Evolutionary conservation across 1,140 invertebrate species (phyloP).

Genomic region (Zaprionus vittiger): DNA sequence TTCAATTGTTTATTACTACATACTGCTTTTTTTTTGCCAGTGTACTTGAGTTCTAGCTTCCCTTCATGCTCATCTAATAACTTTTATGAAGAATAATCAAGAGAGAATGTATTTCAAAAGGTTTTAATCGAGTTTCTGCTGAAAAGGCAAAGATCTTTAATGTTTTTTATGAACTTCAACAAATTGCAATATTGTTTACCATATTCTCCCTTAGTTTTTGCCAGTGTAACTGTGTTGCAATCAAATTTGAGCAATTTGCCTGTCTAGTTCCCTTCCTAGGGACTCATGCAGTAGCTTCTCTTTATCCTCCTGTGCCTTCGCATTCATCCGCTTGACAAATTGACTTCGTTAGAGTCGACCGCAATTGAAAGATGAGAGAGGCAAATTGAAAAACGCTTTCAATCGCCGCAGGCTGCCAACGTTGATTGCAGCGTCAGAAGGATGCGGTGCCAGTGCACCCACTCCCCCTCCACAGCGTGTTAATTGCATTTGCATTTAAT

Average conservation of each 20-base stretch:
- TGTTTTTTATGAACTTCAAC: no score
- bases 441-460: slow-evolving; percentile 5
- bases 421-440: slow-evolving; percentile 51
- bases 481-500: slow-evolving; percentile 63
- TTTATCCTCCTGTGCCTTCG: slow-evolving; percentile 12
- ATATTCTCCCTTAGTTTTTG: neutral
- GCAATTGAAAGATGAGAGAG: slow-evolving; percentile 60
- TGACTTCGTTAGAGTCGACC: slow-evolving; percentile 68
- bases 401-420: slow-evolving; percentile 48
- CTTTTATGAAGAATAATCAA: neutral
- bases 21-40: neutral
- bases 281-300: neutral
- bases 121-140: no score
- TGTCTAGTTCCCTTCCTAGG: neutral
- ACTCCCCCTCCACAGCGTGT: slow-evolving; percentile 32
- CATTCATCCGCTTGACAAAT: slow-evolving; percentile 68
- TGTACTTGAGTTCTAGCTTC: neutral
- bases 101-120: no score
- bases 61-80: neutral
- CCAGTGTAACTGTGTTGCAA: neutral
- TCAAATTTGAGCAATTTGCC: neutral
- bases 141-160: no score
- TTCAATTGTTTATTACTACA: neutral
- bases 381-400: slow-evolving; percentile 71
- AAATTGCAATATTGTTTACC: no score